Percentiles rank a stretch among this genome's conserved stretches.
Evolutionary conservation across 2,888 invertebrate genomes (phyloP).

Genomic region (Temnothorax unifasciatus): DNA sequence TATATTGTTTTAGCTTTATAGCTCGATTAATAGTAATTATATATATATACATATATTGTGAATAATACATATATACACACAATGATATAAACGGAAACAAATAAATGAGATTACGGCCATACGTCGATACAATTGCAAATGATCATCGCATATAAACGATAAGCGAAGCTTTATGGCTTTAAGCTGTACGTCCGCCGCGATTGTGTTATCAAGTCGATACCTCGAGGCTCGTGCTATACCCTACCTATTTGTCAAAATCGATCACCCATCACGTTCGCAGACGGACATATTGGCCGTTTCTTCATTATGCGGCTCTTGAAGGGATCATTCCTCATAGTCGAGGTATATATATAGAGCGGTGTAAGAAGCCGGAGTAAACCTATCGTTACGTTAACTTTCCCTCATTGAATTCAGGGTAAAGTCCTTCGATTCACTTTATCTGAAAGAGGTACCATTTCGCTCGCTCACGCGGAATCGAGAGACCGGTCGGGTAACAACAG

Average conservation of each 20-base stretch:
- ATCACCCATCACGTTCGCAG: conserved; percentile 8
- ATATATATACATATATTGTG: not conserved
- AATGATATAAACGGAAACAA: not conserved
- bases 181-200: not conserved
- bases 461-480: conserved; percentile 7
- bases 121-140: not conserved
- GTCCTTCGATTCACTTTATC: conserved; percentile 10
- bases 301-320: not conserved
- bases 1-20: not conserved
- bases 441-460: not conserved
- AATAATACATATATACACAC: not conserved
- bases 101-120: conserved; percentile 1
- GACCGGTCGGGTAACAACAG: conserved; percentile 8
- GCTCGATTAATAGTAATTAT: not conserved
- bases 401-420: not conserved
- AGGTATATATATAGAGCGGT: not conserved
- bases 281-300: not conserved
- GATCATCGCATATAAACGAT: not conserved
- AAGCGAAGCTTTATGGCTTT: not conserved
- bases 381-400: not conserved
- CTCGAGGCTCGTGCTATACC: not conserved
- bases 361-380: not conserved
- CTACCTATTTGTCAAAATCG: conserved; percentile 32
- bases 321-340: not conserved
- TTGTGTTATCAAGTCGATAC: conserved; percentile 3